phyloP scores from a whole-genome alignment of 2,113 vertebrate species.

The Sander lucioperca region DNA sequence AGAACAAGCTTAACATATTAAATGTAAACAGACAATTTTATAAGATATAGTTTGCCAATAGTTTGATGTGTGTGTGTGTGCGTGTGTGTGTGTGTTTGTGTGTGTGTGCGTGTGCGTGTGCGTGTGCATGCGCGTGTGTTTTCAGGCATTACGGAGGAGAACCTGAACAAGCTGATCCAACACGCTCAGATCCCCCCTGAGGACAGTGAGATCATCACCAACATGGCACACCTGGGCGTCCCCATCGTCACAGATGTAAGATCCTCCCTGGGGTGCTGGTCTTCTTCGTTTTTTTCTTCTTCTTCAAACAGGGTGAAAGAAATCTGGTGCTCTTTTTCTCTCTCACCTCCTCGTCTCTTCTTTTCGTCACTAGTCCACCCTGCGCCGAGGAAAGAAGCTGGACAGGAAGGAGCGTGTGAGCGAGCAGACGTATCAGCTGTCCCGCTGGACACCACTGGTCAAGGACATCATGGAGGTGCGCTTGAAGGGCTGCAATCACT shows the following conservation, averaged over 20 bases:
- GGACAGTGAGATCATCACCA: constrained; percentile 99
- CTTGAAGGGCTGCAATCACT: neutral
- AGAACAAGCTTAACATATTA: constrained; percentile 23
- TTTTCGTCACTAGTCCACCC: constrained; percentile 69
- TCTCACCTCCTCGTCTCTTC: neutral
- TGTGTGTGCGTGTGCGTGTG: no score
- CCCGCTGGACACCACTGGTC: constrained; percentile 95
- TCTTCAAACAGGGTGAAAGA: neutral
- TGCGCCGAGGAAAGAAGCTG: constrained; percentile 92
- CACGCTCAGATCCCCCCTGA: constrained; percentile 98
- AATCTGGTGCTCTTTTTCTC: neutral
- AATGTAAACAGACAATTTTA: constrained; percentile 29
- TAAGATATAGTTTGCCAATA: neutral
- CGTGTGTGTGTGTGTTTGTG: constrained; percentile 35
- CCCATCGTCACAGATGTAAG: constrained; percentile 97
- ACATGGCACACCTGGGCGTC: constrained; percentile 96
- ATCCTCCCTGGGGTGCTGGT: neutral
- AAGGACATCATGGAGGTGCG: constrained; percentile 99
- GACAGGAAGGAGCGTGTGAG: constrained; percentile 98
- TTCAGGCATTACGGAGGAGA: constrained; percentile 97
- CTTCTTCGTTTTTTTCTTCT: neutral
- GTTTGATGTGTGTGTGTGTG: neutral
- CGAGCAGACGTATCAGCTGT: constrained; percentile 98
- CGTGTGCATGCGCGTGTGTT: no score
- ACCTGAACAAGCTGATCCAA: constrained; percentile 98